Evolutionary conservation across 2,797 vertebrate species (phyloP), one percentile per base, ranked within the genome.

Genomic region (Diplodus sargus): DNA sequence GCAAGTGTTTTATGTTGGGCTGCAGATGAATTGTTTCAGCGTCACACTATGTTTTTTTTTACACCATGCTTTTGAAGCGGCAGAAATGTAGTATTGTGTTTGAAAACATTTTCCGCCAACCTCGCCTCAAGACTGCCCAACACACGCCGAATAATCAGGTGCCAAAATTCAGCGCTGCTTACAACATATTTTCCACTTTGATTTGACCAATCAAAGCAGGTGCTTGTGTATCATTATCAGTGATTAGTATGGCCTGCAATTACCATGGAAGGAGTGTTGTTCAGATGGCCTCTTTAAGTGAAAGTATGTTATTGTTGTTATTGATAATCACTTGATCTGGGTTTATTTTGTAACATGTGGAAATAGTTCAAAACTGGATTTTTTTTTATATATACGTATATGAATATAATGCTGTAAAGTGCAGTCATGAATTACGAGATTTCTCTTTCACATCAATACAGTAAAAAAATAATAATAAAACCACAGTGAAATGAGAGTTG

Each of bases 361-460:
- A 91, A 90, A 92, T 89, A 84, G 79, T 91, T 92, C 60, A 60
- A 84, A 90, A 90, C 83, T 92, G 66, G 85, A 90, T 93, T 94
- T 93, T 91, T 42, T 42, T 93, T 91, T 69, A 93, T 90, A 93
- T 90, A 93, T 90, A 91, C 86, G 79, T 92, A 93, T 91, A 94
- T 93, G 86, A 92, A 93, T 94, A 95, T 93, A 90, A 93, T 87
- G 85, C 89, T 93, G 90, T 94, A 92, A 94, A 93, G 83, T 92
- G 83, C 94, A 92, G 91, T 91, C 93, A 93, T 93, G 82, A 90
- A 90, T 87, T 77, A 93, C 85, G 82, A 93, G 85, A 91, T 86
- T 92, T 92, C 90, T 94, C 91, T 94, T 94, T 92, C 94, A 95
- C 93, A 85, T 92, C 91, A 87, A 75, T 93, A 92, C 90, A 93